Evolutionary conservation across 2,113 vertebrate species (phyloP), one percentile per base, ranked within the genome.

Genomic region (Cardinalis cardinalis): DNA sequence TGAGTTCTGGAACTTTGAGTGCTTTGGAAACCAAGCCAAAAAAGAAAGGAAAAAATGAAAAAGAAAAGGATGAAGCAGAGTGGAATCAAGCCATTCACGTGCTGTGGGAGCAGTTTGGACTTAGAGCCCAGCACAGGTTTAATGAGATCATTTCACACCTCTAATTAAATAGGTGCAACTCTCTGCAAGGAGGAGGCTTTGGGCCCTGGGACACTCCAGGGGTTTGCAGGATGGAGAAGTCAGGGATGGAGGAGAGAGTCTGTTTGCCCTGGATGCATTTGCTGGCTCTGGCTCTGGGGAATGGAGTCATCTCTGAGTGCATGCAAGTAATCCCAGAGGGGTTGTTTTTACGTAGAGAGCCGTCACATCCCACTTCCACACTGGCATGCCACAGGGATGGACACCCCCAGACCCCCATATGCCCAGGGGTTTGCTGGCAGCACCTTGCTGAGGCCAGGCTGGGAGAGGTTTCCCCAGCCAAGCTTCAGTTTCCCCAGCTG

Each of bases 141-240:
- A 93, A 85, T 85, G 75, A 92, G 72, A 76, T 88, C 46, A 69
- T 89, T 95, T 95, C 93, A 85, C 85, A 93, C 85, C 34, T 96
- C 81, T 80, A 92, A 91, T 91, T 92, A 87, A 92, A 76, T 40
- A 92, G 84, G 78, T 92, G 60, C 25, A 49, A 44, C 24, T 34
- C 28, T 49, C n/a, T 31, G 53, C 36, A 53, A 41, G 71, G 49
- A 72, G 32, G 14, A 63, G 64, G 32, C 25, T 55, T 64, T 18
- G 44, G 61, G 58, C 74, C 28, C 56, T 41, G 51, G 59, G n/a
- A 66, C 31, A 72, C n/a, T 14, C 20, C 0, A 32, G 28, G 53
- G 25, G 3, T 26, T 34, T 86, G 71, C 25, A 53, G 63, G 46
- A 46, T 6, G 14, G 48, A 69, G 69, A 58, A 87, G 18, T 29